Evolutionary conservation across 2,113 vertebrate genomes (phyloP).

Genomic region (Limnothrissa miodon): DNA sequence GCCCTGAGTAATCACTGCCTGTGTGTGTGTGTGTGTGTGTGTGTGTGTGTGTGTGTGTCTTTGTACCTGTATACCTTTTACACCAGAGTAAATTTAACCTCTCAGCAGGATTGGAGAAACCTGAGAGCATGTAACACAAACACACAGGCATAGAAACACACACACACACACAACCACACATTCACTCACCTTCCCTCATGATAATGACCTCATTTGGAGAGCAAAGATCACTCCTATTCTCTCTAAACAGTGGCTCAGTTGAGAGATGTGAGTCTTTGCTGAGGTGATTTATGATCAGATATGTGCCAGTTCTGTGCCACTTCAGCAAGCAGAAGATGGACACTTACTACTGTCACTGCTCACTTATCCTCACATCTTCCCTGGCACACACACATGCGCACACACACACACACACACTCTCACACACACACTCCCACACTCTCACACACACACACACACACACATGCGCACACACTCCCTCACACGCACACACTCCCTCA

Average conservation of each 20-base stretch:
- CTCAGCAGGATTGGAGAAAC: not conserved
- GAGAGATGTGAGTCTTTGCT: not conserved
- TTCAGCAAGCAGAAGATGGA: too few species aligned
- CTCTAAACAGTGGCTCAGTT: not conserved
- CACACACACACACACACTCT: too few species aligned
- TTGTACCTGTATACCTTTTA: not conserved
- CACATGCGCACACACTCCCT: too few species aligned
- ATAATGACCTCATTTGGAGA: not conserved
- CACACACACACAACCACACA: not conserved
- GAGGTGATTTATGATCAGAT: not conserved
- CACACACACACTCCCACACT: not conserved
- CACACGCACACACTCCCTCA: too few species aligned
- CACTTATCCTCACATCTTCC: too few species aligned
- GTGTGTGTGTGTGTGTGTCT: constrained; percentile 19
- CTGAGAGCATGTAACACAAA: not conserved
- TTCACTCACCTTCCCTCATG: not conserved
- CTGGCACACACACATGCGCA: not conserved
- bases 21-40: constrained; percentile 22
- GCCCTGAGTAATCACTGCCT: constrained; percentile 21
- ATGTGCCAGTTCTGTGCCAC: too few species aligned
- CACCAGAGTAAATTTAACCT: not conserved
- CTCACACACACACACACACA: too few species aligned
- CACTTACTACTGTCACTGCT: too few species aligned
- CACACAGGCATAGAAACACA: not conserved
- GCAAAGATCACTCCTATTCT: not conserved